Evolutionary conservation across 2,113 vertebrate genomes (phyloP).

Genomic region (Epinephelus moara): DNA sequence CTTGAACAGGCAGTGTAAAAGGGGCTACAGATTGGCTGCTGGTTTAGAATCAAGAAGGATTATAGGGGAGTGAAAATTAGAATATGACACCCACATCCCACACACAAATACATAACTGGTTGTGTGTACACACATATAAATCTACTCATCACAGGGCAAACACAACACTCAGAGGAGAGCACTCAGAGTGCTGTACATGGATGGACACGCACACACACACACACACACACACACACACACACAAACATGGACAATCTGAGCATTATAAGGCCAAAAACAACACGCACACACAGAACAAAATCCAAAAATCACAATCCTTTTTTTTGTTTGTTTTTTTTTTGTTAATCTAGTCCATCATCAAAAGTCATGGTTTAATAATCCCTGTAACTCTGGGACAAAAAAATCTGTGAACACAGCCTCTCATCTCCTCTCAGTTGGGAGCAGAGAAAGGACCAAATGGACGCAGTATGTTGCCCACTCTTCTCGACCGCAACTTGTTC

Average conservation of each 20-base stretch:
- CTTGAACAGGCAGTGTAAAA: too few species aligned
- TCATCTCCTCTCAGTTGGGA: slow-evolving; percentile 50
- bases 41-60: too few species aligned
- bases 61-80: too few species aligned
- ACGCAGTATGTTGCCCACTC: slow-evolving; percentile 58
- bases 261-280: background rate
- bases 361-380: background rate
- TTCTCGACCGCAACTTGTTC: slow-evolving; percentile 51
- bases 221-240: slow-evolving; percentile 17
- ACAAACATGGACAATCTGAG: background rate
- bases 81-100: slow-evolving; percentile 2
- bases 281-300: too few species aligned
- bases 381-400: slow-evolving; percentile 12
- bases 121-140: slow-evolving; percentile 7
- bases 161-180: slow-evolving; percentile 14
- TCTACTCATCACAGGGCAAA: slow-evolving; percentile 8
- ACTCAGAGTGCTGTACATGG: slow-evolving; percentile 7
- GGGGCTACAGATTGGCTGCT: too few species aligned
- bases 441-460: slow-evolving; percentile 58
- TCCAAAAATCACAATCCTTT: background rate
- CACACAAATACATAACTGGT: slow-evolving; percentile 5
- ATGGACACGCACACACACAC: background rate
- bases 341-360: background rate
- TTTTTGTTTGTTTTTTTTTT: background rate
- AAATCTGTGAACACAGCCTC: background rate